Conservation (phyloP, 2,888 invertebrate genomes). For the Siphlonurus alternatus region DNA sequence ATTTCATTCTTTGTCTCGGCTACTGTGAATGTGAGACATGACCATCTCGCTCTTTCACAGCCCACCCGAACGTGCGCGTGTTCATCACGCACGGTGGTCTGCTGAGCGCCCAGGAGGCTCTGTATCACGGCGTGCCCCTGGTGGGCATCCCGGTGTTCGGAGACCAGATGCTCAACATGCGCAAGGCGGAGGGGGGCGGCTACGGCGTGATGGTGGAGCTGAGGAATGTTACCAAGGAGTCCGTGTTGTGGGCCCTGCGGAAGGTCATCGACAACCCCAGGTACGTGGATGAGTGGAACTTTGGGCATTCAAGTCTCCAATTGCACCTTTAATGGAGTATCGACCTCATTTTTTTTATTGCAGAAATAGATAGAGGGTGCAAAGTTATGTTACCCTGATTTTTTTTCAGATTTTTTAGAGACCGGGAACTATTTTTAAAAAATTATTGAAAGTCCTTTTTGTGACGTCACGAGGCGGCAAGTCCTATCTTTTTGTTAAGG, state of each 20-base stretch:
- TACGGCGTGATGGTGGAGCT: constrained; percentile 27
- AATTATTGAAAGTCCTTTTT: too few relatives aligned
- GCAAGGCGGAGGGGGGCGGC: constrained; percentile 32
- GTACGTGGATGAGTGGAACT: not conserved
- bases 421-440: too few relatives aligned
- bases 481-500: too few relatives aligned
- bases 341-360: too few relatives aligned
- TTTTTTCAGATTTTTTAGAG: too few relatives aligned
- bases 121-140: constrained; percentile 30
- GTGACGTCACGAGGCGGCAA: too few relatives aligned
- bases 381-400: too few relatives aligned
- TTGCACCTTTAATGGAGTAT: too few relatives aligned
- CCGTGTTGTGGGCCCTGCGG: constrained; percentile 26
- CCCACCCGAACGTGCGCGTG: constrained; percentile 34
- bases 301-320: too few relatives aligned
- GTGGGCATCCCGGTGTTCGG: constrained; percentile 33
- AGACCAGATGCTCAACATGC: constrained; percentile 36
- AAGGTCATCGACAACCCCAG: constrained; percentile 1
- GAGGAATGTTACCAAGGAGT: constrained; percentile 19
- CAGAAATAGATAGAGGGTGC: too few relatives aligned
- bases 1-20: too few relatives aligned
- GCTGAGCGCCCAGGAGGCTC: constrained; percentile 36
- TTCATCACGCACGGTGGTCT: constrained; percentile 42
- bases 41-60: constrained; percentile 20
- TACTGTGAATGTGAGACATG: too few relatives aligned